phyloP scores from a whole-genome alignment of 2,888 invertebrate genomes.

The Nomada fabriciana region DNA sequence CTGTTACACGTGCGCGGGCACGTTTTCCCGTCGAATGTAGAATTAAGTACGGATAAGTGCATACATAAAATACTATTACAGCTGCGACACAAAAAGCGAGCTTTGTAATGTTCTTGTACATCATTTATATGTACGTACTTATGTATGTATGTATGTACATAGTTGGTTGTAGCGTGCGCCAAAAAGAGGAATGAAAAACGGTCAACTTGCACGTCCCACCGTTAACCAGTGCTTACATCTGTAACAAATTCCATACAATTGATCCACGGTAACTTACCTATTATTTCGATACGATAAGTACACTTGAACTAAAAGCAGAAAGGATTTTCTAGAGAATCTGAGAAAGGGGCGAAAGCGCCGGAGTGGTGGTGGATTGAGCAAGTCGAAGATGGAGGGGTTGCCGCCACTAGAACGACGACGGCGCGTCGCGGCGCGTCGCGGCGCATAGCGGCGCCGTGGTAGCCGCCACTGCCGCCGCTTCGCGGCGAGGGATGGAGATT shows the following conservation, averaged over 20 bases:
- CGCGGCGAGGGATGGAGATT: slow-evolving; percentile 64
- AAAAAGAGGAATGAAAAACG: too few relatives aligned
- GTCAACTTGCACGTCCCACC: neutral
- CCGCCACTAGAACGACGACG: slow-evolving; percentile 45
- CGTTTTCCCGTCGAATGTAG: slow-evolving; percentile 30
- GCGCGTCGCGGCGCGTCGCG: slow-evolving; percentile 47
- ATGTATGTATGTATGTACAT: too few relatives aligned
- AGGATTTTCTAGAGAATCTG: neutral
- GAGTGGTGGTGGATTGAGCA: neutral
- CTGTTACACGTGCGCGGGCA: slow-evolving; percentile 45
- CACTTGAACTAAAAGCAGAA: neutral
- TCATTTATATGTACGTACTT: too few relatives aligned
- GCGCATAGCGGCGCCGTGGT: slow-evolving; percentile 34
- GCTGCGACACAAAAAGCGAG: too few relatives aligned
- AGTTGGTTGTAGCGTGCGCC: too few relatives aligned
- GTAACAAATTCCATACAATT: neutral
- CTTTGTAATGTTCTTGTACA: too few relatives aligned
- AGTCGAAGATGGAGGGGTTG: slow-evolving; percentile 49
- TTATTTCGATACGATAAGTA: too few relatives aligned
- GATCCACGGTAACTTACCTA: neutral
- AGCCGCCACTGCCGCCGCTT: slow-evolving; percentile 62
- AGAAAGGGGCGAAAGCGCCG: neutral
- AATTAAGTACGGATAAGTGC: neutral
- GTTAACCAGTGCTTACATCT: neutral
- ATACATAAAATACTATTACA: neutral